Base-by-base conservation (phyloP, 2,113 vertebrate genomes). In the Phyllostomus discolor region DNA sequence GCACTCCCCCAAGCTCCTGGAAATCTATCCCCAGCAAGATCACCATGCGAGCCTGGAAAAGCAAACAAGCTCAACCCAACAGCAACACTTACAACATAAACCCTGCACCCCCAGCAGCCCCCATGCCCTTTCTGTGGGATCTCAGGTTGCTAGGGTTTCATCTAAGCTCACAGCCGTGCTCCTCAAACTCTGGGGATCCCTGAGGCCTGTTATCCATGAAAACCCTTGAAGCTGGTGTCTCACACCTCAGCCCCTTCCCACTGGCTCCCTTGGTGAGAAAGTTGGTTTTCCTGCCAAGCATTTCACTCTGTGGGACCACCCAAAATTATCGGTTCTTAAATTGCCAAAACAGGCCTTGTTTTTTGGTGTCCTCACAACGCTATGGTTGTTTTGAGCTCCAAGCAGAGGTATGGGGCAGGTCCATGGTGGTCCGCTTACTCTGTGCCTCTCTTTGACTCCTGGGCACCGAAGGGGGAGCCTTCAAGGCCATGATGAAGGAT, bases 351-450 rank as follows among this genome's bases (percentile, higher is more conserved):
- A 52, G 35, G 17, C 11, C 50, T 95, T n/a, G 16, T 62, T 76
- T 28, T 28, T 66, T 84, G 14, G 33, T 38, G 11, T 48, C 2
- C 10, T 59, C 48, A 12, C 22, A 12, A 8, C 10, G 12, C 26
- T 2, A 76, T n/a, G 17, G 6, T 17, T 82, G 46, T 59, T 6
- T 33, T 90, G 59, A 88, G 46, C 38, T 88, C 76, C 28, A 12
- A 16, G 52, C 46, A 73, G n/a, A 92, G 6, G 28, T 17, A 4
- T 3, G 26, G 16, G 7, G 14, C 43, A 19, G 9, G 4, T 15
- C 28, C 10, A 4, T 4, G 6, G 43, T 26, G 5, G 41, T 52
- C 15, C 3, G 59, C 16, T 5, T 11, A 33, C 28, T 8, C 1
- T 5, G 31, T 62, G 12, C 59, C 59, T 88, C 70, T 43, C 33